These are phyloP conservation scores for Meloidogyne exigua DNA, from an alignment of 1,140 invertebrate species.

Conservation along the genomic window DNA sequence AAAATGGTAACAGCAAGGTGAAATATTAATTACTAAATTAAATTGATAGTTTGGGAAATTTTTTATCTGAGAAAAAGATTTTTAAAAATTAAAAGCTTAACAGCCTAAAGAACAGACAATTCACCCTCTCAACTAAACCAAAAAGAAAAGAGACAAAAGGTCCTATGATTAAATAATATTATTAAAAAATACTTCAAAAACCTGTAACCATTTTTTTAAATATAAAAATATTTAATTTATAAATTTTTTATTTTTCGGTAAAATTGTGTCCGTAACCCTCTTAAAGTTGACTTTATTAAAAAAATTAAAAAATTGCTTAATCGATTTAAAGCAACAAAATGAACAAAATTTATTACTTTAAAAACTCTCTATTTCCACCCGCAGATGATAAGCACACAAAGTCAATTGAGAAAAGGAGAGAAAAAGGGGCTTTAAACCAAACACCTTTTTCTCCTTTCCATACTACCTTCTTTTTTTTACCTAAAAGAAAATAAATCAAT, in stretches of 20 bases:
- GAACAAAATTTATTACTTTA: background rate
- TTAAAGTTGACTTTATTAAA: too few relatives aligned
- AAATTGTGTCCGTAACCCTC: too few relatives aligned
- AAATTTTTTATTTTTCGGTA: too few relatives aligned
- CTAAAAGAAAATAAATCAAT: too few relatives aligned
- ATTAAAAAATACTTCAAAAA: background rate
- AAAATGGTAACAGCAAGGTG: background rate
- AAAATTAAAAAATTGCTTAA: background rate
- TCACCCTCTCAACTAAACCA: too few relatives aligned
- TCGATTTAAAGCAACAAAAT: slow-evolving; percentile 4
- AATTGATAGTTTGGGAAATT: background rate
- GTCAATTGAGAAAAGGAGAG: background rate
- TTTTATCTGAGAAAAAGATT: background rate
- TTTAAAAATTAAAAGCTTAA: background rate
- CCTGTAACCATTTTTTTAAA: too few relatives aligned
- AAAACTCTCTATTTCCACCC: background rate
- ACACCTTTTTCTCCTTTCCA: too few relatives aligned
- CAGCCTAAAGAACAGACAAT: too few relatives aligned
- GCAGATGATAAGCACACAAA: background rate
- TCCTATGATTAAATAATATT: background rate
- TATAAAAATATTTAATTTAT: too few relatives aligned
- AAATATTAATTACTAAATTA: background rate
- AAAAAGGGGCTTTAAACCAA: background rate
- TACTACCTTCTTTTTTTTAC: too few relatives aligned
- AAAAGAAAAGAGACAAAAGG: too few relatives aligned